Evolutionary conservation across 2,113 vertebrate genomes (phyloP), one percentile per base, ranked within the genome.

Genomic region (Aix galericulata): DNA sequence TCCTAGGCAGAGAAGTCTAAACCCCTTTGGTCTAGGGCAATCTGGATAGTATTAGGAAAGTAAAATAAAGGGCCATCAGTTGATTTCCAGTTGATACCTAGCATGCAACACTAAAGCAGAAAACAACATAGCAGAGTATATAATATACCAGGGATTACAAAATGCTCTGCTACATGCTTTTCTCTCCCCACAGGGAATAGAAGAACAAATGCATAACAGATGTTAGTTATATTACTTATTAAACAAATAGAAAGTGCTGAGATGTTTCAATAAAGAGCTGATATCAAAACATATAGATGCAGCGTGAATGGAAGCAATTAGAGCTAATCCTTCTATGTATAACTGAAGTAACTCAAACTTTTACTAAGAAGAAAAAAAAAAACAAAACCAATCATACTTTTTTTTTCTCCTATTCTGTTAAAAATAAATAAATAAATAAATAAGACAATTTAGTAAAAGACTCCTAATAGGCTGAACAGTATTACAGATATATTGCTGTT

Each of bases 51-150:
- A 71, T 5, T 17, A 42, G n/a, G 46, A 8, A 58, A 13, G 89
- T 64, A 36, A 73, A 73, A 34, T 68, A n/a, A 15, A 62, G 10
- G 9, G 4, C 18, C 16, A 29, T 23, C 8, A 69, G 80, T 69
- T 53, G 17, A 53, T 71, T 81, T 87, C 56, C 7, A 84, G 29
- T 16, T 79, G 53, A 56, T 14, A 27, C 0, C 2, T 6, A 48
- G 11, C 21, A 26, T 23, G 2, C 38, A 79, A 27, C 17, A 76
- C 48, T 21, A 34, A 73, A 68, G 29, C 13, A 8, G 25, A 55
- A 13, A 1, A 40, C 14, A 59, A 9, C 0, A 0, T 2, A 3
- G 5, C 38, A 0, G 1, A 46, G 46, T 27, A 18, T 4, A 34
- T 32, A 60, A 18, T 5, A 34, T 32, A 60, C 1, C 3, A 64